phyloP scores from a whole-genome alignment of 2,797 vertebrate species.

The Anas capensis region DNA sequence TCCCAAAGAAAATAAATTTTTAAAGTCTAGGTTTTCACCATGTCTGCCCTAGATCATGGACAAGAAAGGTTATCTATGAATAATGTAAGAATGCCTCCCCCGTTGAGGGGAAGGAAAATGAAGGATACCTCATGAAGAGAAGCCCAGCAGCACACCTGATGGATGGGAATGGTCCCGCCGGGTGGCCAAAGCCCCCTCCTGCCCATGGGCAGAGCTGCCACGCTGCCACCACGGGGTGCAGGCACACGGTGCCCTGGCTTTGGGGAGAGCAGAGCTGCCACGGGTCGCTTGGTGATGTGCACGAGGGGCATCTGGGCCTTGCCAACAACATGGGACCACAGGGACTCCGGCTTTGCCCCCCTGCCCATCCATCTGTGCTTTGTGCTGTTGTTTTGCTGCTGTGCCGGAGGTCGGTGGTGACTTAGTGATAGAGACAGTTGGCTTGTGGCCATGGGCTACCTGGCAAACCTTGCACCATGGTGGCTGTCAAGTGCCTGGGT shows the following conservation, averaged over 20 bases:
- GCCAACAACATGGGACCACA: not conserved
- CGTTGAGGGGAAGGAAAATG: not conserved
- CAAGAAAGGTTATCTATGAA: slow-evolving; percentile 47
- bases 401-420: not conserved
- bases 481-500: no score
- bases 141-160: not conserved
- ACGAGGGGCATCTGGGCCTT: not conserved
- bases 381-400: not conserved
- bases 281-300: not conserved
- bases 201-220: accelerated
- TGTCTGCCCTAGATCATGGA: not conserved
- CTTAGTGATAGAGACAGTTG: slow-evolving; percentile 30
- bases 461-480: no score
- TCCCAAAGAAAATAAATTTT: slow-evolving; percentile 34
- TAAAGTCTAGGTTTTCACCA: slow-evolving; percentile 22
- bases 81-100: slow-evolving; percentile 8
- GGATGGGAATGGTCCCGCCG: not conserved
- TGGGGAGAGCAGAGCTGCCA: not conserved
- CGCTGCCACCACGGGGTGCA: accelerated
- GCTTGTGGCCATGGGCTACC: not conserved
- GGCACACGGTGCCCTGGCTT: accelerated
- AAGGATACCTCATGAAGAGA: not conserved
- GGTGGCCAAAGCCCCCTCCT: not conserved
- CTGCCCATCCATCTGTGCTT: not conserved
- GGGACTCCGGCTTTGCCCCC: not conserved